Evolutionary conservation across 2,113 vertebrate genomes (phyloP), one percentile per base, ranked within the genome.

Genomic region (Sinocyclocheilus rhinocerous): DNA sequence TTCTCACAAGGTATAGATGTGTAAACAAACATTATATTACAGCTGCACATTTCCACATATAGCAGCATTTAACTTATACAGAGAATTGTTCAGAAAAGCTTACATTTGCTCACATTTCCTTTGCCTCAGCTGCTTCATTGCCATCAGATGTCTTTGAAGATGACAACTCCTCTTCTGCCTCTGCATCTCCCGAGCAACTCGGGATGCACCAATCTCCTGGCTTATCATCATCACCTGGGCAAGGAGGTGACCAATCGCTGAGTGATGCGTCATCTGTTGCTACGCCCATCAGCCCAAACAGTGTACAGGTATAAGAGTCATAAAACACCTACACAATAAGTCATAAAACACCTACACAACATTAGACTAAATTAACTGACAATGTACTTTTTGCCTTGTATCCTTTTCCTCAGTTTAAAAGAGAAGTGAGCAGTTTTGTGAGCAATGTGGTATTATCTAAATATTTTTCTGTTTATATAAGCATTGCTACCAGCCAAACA

Each of bases 121-220:
- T 69, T 87, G 45, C 69, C 81, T 57, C 91, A 95, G 95, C 92
- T 87, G 67, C 92, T 61, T 87, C 93, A 75, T 89, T 90, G 81
- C 89, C 93, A 6, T 84, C 94, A 75, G 94, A 95, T 91, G 92
- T 94, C 92, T 96, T 96, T 90, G 94, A 96, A 93, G 96, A 96
- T 86, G 95, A 96, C 91, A 91, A 95, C 91, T 94, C 93, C 50
- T 94, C 92, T 75, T 91, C 93, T 65, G 93, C 90, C 15, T 93
- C 94, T 85, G 93, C 94, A 11, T 91, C 93, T 84, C 91, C 90
- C 1, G 94, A 95, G 86, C 94, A 93, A 84, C 92, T 90, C 4
- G 90, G 91, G 12, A 59, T 89, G 67, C 93, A 91, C 90, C 94
- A 92, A 65, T 92, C 94, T 26, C 88, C 92, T 0, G 85, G 87